phyloP scores from a whole-genome alignment of 2,888 invertebrate species.

The Pyrochroa serraticornis region DNA sequence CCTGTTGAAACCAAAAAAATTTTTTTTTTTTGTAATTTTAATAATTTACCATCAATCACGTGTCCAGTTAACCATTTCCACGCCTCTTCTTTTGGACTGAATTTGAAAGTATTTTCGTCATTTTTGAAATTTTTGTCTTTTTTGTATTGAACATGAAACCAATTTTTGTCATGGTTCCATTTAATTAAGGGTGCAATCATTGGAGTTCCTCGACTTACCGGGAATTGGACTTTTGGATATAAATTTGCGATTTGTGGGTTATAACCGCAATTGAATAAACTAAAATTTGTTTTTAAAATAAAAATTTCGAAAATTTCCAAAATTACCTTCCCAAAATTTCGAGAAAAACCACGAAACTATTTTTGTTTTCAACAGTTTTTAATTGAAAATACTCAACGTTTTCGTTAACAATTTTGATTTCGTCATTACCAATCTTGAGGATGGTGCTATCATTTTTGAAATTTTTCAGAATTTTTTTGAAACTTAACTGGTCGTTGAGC shows the following conservation, averaged over 20 bases:
- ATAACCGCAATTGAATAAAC: constrained; percentile 75
- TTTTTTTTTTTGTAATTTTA: too few relatives aligned
- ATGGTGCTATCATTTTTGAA: constrained; percentile 40
- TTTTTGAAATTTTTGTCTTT: constrained; percentile 55
- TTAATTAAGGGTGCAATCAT: constrained; percentile 73
- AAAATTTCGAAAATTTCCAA: too few relatives aligned
- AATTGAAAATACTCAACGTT: not conserved
- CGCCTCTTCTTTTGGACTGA: constrained; percentile 69
- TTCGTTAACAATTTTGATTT: not conserved
- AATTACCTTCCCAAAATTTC: constrained; percentile 9
- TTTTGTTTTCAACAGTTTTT: not conserved
- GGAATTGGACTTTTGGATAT: constrained; percentile 77
- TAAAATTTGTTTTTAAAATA: too few relatives aligned
- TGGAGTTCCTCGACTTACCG: constrained; percentile 72
- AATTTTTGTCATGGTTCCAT: constrained; percentile 86
- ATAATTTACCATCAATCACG: constrained; percentile 75
- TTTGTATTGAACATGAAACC: constrained; percentile 65
- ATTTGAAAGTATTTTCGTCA: constrained; percentile 66
- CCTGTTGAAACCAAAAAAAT: constrained; percentile 43
- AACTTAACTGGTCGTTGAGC: not conserved
- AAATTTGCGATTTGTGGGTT: constrained; percentile 76
- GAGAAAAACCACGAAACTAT: not conserved
- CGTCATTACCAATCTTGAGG: constrained; percentile 7
- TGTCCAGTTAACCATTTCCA: constrained; percentile 80
- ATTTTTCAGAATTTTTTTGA: constrained; percentile 6